Base-by-base conservation (phyloP, 2,888 invertebrate species). In the Chironomus riparius region DNA sequence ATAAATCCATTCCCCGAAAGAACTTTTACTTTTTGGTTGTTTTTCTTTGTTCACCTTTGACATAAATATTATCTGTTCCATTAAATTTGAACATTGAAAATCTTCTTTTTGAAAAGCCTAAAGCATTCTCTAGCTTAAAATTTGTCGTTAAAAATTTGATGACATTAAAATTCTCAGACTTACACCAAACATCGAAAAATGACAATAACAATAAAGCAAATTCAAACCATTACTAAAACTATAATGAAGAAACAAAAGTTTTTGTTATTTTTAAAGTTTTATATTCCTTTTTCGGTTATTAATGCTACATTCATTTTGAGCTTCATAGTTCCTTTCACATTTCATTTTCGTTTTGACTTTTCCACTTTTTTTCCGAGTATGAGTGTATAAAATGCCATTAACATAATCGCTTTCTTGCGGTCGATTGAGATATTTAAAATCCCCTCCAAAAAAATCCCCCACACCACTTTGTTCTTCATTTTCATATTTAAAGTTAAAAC, bases 371-470 rank as follows among this genome's bases (percentile, higher is more conserved):
- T 56, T 56, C 56, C n/a, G n/a, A 56, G 56, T 65, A n/a, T n/a
- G 13, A 68, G 68, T 68, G 72, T 62, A 61, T 62, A 21, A 62
- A 24, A 61, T 62, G 72, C 28, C 38, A 73, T 62, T 61, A 73
- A 73, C 61, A 73, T 73, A 73, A 62, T 65, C 65, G 65, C 65
- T 65, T 65, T 65, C 65, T 21, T 65, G 22, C 65, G 24, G 56
- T 56, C 56, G 65, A 65, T 65, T 65, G 65, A 65, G 65, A 65
- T 65, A 22, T 65, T 65, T 65, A 21, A 65, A 65, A 13, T 13
- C 3, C 13, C 21, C 38, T 2, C 1, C 38, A 38, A 28, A 6
- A 18, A 62, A 62, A 12, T 3, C 2, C 12, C 21, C 7, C 62
- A 4, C 24, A 22, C 65, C 24, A n/a, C 38, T 1, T 38, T 2